These are phyloP conservation scores for Agonum fuliginosum DNA, from an alignment of 2,888 invertebrate species.

Conservation along the genomic window DNA sequence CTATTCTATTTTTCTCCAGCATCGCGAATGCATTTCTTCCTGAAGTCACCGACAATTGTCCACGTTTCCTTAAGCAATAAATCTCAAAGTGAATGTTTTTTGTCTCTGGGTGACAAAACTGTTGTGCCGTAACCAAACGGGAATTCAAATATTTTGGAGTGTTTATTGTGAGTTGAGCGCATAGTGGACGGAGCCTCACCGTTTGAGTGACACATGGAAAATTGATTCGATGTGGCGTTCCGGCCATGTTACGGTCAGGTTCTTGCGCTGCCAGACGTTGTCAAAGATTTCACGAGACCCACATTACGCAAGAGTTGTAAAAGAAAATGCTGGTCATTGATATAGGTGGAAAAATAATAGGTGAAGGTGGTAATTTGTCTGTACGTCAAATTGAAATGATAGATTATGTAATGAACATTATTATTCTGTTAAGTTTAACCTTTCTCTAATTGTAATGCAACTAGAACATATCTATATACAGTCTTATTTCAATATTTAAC, in stretches of 20 bases:
- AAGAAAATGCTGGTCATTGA: background rate
- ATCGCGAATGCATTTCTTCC: constrained; percentile 27
- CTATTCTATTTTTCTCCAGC: background rate
- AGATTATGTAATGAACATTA: constrained; percentile 31
- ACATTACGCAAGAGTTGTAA: background rate
- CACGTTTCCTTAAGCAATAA: constrained; percentile 13
- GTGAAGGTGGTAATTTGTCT: constrained; percentile 33
- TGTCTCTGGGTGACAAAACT: constrained; percentile 36
- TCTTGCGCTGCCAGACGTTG: constrained; percentile 1
- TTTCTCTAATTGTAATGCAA: constrained; percentile 24
- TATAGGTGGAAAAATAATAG: constrained; percentile 12
- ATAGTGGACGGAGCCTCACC: constrained; percentile 17
- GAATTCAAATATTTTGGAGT: constrained; percentile 56
- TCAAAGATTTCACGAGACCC: background rate
- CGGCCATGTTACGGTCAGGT: constrained; percentile 20
- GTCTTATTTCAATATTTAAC: background rate
- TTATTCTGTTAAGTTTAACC: constrained; percentile 7
- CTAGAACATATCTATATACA: background rate
- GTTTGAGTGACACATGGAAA: constrained; percentile 53
- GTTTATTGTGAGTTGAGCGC: constrained; percentile 37
- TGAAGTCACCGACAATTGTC: background rate
- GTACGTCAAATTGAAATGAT: background rate
- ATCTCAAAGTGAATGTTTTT: constrained; percentile 10
- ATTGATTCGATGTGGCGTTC: constrained; percentile 48
- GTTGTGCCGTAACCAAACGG: constrained; percentile 45